Conservation (phyloP, 2,888 invertebrate species). For the Aphidius colemani region DNA sequence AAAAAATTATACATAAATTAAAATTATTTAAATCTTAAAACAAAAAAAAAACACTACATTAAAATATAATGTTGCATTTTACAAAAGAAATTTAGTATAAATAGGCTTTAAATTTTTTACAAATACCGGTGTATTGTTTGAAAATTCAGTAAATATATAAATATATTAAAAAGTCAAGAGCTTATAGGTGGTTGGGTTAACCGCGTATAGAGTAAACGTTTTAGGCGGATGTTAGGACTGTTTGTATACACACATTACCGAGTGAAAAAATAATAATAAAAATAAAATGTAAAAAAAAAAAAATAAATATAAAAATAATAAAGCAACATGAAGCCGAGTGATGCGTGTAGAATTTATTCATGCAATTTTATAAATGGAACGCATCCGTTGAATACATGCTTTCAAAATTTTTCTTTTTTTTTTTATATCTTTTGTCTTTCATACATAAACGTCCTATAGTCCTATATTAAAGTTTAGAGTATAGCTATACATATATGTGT, state of each 20-base stretch:
- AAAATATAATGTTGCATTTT: too few species aligned
- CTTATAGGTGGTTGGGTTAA: background rate
- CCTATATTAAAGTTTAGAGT: background rate
- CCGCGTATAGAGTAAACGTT: background rate
- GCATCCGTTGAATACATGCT: conserved; percentile 35
- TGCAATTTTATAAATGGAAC: conserved; percentile 55
- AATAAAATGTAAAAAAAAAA: background rate
- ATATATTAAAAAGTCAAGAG: too few species aligned
- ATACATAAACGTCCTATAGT: background rate
- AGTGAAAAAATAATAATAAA: too few species aligned
- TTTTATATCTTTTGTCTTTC: too few species aligned
- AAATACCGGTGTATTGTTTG: too few species aligned
- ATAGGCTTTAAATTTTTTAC: too few species aligned
- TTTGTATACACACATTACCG: too few species aligned
- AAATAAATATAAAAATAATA: background rate
- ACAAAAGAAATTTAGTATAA: too few species aligned
- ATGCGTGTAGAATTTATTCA: conserved; percentile 52
- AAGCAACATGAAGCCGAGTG: background rate
- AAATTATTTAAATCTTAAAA: too few species aligned
- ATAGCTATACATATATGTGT: background rate
- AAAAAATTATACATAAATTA: too few species aligned
- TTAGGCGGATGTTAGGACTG: background rate
- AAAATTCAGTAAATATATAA: too few species aligned
- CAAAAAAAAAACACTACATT: too few species aligned
- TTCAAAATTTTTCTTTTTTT: background rate